These are phyloP conservation scores for Aphelinus atriplicis DNA, from an alignment of 1,140 invertebrate species.

Conservation along the genomic window DNA sequence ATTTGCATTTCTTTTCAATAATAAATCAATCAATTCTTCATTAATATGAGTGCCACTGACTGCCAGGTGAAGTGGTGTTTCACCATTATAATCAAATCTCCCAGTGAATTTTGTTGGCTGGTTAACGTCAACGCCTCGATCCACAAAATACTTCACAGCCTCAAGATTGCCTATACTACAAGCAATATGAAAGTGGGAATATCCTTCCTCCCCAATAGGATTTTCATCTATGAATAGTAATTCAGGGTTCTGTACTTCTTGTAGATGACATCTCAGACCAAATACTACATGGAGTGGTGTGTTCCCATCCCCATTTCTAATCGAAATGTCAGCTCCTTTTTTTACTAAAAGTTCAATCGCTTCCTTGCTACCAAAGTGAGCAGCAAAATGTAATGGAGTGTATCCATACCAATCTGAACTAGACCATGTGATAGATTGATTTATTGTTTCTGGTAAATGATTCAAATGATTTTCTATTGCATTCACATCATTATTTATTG, in stretches of 20 bases:
- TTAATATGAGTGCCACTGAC: neutral
- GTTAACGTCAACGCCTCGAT: conserved; percentile 3
- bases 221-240: neutral
- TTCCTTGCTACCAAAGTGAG: neutral
- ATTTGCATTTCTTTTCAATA: neutral
- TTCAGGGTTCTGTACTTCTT: neutral
- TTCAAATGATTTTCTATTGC: neutral
- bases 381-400: conserved; percentile 9
- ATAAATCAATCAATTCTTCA: neutral
- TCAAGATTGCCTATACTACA: neutral
- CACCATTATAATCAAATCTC: neutral
- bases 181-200: conserved; percentile 11
- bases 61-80: conserved; percentile 3
- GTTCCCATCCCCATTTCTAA: conserved; percentile 3
- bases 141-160: conserved; percentile 4
- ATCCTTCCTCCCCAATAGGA: conserved; percentile 12
- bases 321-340: neutral
- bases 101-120: neutral
- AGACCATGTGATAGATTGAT: neutral
- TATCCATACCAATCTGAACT: conserved; percentile 5
- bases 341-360: neutral
- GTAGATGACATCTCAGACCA: neutral
- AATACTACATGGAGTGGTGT: neutral
- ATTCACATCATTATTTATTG: neutral
- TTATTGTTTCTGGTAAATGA: neutral